These are phyloP conservation scores for Rhaphigaster nebulosa DNA, from an alignment of 2,888 invertebrate genomes.

Conservation along the genomic window DNA sequence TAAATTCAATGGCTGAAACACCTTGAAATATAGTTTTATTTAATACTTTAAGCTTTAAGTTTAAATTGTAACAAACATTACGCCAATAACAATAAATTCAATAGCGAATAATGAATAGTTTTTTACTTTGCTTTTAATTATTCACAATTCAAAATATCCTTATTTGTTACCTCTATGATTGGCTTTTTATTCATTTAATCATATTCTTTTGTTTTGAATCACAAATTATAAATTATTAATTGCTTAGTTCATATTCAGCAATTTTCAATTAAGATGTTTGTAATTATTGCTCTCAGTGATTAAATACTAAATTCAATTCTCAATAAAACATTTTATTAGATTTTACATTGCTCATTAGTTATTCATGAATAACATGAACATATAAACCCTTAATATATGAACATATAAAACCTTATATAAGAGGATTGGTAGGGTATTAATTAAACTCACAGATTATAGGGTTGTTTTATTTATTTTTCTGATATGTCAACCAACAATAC, in stretches of 20 bases:
- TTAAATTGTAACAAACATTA: background rate
- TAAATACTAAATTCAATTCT: too few species aligned
- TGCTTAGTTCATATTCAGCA: background rate
- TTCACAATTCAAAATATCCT: background rate
- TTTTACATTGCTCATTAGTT: too few species aligned
- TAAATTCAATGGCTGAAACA: background rate
- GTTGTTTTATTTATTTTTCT: background rate
- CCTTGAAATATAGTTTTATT: background rate
- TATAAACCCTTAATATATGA: too few species aligned
- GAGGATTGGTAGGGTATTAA: background rate
- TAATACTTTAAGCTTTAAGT: background rate
- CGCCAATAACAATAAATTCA: background rate
- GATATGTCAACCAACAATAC: too few species aligned
- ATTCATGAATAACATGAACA: too few species aligned
- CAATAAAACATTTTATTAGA: background rate
- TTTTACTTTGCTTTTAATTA: background rate
- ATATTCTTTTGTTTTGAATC: background rate
- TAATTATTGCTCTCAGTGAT: too few species aligned
- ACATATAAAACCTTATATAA: too few species aligned
- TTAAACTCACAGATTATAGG: background rate
- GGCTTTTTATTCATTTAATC: background rate
- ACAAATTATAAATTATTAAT: background rate
- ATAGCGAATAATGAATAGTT: background rate
- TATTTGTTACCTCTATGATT: background rate
- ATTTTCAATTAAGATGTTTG: background rate